phyloP scores from a whole-genome alignment of 2,113 vertebrate species.

The Caloenas nicobarica region DNA sequence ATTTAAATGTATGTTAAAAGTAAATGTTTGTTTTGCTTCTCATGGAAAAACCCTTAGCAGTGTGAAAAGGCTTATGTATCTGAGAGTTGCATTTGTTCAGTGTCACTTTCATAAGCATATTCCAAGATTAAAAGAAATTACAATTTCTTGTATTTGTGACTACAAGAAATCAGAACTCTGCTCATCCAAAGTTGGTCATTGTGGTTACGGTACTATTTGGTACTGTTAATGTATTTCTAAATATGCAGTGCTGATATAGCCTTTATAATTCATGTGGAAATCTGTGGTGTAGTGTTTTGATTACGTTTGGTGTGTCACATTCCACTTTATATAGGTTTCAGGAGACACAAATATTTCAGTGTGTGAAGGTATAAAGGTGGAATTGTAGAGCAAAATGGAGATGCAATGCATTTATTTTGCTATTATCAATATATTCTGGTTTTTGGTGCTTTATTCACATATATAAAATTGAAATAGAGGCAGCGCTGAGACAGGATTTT shows the following conservation, averaged over 20 bases:
- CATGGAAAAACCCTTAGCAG: background rate
- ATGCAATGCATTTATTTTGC: background rate
- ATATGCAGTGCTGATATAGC: background rate
- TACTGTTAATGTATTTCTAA: background rate
- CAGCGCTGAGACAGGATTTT: background rate
- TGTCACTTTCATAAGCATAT: background rate
- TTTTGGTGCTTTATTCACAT: background rate
- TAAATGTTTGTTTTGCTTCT: background rate
- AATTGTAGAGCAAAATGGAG: background rate
- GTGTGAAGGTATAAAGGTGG: background rate
- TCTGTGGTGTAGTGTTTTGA: background rate
- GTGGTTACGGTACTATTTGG: background rate
- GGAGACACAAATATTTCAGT: background rate
- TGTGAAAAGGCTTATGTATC: background rate
- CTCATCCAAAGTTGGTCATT: background rate
- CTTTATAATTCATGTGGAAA: background rate
- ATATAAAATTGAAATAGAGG: slow-evolving; percentile 2
- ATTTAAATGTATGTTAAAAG: background rate
- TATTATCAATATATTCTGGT: background rate
- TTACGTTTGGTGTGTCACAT: background rate
- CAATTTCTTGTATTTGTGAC: background rate
- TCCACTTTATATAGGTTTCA: background rate
- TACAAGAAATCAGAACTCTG: background rate
- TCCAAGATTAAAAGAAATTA: background rate
- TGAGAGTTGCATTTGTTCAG: background rate